Evolutionary conservation across 2,888 invertebrate genomes (phyloP), one percentile per base, ranked within the genome.

Genomic region (Amorpha juglandis): DNA sequence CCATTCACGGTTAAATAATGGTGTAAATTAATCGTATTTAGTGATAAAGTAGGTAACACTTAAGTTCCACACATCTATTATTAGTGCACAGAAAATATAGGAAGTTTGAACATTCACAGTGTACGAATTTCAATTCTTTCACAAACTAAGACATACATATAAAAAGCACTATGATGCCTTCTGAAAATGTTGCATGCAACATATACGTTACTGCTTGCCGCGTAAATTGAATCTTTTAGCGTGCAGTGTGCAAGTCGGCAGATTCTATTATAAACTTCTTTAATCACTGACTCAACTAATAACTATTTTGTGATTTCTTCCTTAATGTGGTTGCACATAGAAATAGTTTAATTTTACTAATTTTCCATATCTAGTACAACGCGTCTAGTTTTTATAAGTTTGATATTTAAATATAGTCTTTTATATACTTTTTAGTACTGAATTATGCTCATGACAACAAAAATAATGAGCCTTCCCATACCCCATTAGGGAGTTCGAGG

Each of bases 1-100:
- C 27, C 6, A 33, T 8, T 64, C 53, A 64, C 53, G 53, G 53
- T 53, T 64, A 53, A 64, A n/a, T 64, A 53, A 47, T 42, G 33
- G n/a, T 33, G 14, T 27, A 21, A 12, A 27, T 52, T 12, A 14
- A 52, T 11, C 12, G 9, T 27, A 27, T 52, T 27, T 52, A 27
- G 52, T 27, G 0, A 33, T 52, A 7, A 27, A 14, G 33, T 53
- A 27, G 14, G 33, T 14, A 53, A 4, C 6, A 14, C 27, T 52
- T 0, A 14, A 27, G 14, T 33, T 53, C 51, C 52, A 33, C n/a
- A 53, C 33, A n/a, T n/a, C 12, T 52, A 53, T 33, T 53, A 8
- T 53, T 14, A 53, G 12, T 33, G 53, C 53, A 52, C n/a, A 35
- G 14, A 52, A 21, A 21, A 27, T 12, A 51, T 52, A 27, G 27